These are phyloP conservation scores for Tinamus guttatus DNA, from an alignment of 2,113 vertebrate species.

Conservation along the genomic window DNA sequence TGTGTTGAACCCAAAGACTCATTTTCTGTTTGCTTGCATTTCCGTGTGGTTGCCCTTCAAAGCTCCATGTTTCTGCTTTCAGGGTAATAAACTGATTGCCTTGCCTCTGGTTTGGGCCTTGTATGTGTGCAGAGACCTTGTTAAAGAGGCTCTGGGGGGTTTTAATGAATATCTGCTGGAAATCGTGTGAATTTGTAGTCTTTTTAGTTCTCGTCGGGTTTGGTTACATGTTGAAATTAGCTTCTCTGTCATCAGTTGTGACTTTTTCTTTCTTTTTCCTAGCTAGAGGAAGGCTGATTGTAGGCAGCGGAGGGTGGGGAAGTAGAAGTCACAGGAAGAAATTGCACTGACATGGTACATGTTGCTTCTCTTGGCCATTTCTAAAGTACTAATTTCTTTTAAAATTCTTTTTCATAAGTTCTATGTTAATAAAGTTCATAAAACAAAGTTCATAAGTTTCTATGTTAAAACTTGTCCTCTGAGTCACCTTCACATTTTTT, in stretches of 20 bases:
- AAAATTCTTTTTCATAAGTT: not conserved
- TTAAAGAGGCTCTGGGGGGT: not conserved
- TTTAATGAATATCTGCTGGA: constrained; percentile 45
- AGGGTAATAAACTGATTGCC: not conserved
- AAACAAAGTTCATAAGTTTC: too few relatives aligned
- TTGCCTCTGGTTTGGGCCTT: constrained; percentile 26
- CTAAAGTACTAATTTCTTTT: not conserved
- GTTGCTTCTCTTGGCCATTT: not conserved
- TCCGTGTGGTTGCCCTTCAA: constrained; percentile 10
- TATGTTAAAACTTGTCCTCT: not conserved
- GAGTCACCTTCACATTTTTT: not conserved
- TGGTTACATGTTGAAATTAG: constrained; percentile 27
- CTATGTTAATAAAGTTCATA: too few relatives aligned
- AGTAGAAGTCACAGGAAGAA: not conserved
- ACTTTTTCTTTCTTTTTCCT: not conserved
- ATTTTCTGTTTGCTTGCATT: constrained; percentile 1
- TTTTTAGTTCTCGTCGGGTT: not conserved
- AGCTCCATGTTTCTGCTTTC: not conserved
- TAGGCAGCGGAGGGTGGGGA: not conserved
- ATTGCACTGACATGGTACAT: not conserved
- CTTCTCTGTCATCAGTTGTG: not conserved
- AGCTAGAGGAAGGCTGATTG: not conserved
- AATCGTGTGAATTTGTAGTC: not conserved
- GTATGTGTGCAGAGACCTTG: not conserved
- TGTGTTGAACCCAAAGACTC: not conserved